Evolutionary conservation across 2,888 invertebrate genomes (phyloP), one percentile per base, ranked within the genome.

Genomic region (Polydrusus tereticollis): DNA sequence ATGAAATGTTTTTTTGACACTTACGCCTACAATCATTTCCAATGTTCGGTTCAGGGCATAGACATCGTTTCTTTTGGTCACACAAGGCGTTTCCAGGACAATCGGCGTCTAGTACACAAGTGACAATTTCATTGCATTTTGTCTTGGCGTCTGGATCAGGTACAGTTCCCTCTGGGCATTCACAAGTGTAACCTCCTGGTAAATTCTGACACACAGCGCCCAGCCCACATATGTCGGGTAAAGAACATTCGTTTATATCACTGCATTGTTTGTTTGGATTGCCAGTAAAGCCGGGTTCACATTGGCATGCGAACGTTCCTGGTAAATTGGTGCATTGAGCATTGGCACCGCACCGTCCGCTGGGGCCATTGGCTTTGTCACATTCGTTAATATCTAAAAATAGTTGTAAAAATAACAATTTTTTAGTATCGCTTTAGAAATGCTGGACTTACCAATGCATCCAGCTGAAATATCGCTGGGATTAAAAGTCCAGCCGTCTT

Each of bases 401-500:
- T n/a, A n/a, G n/a, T n/a, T n/a, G n/a, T n/a, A n/a, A n/a, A n/a
- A n/a, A n/a, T n/a, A n/a, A n/a, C n/a, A n/a, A n/a, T n/a, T n/a
- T n/a, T n/a, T n/a, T n/a, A n/a, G n/a, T n/a, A n/a, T n/a, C n/a
- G n/a, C n/a, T n/a, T n/a, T n/a, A n/a, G n/a, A 12, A 72, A 55
- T 43, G 38, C 18, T 23, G 14, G 59, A 50, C 85, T 84, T 80
- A 90, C 90, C 90, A 72, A 96, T 89, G 82, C 97, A 97, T 70
- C 97, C 97, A 50, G 95, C 95, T 5, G 93, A 90, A 76, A 97
- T 94, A 81, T 97, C 94, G 67, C 89, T 91, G 0, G 97, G 96
- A 85, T 96, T 93, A 82, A 94, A 97, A 0, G 95, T 95, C 95
- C 96, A 97, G 0, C 97, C 97, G 71, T 95, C 94, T 83, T 97